Base-by-base conservation (phyloP, 2,113 vertebrate species). In the Forbesichthys papilliferus region DNA sequence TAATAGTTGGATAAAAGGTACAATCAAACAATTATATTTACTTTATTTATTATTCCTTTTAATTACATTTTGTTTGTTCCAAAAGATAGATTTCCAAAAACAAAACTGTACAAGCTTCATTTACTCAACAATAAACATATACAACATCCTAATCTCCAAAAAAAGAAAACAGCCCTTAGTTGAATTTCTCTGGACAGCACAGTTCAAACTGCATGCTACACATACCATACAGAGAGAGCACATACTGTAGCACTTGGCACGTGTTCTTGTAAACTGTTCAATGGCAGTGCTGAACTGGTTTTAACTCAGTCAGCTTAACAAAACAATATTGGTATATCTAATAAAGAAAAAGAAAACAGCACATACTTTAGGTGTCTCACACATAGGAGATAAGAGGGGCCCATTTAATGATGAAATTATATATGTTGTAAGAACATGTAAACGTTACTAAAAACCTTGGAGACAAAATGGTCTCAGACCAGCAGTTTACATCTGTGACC, bases 31-130 rank as follows among this genome's bases (percentile, higher is more conserved):
- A 46, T 42, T 48, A 8, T 49, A 48, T 11, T 18, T 64, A 1
- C 68, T 71, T 84, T 79, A 5, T 59, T 82, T n/a, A 79, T 58
- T 67, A 59, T 11, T 80, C 69, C 69, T 20, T 80, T 82, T 71
- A 70, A 48, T 33, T 55, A 47, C 20, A 77, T 68, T 0, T 61
- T 27, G 33, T 10, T n/a, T 12, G 6, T 53, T 62, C 11, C 13
- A 69, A n/a, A 58, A 66, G 51, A 64, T 16, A 36, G 68, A 57
- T 12, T 52, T 57, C 61, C 13, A 13, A 49, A 78, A 75, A 74
- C 6, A 42, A 3, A 0, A 2, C 59, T 1, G 18, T 77, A 79
- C 78, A 85, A 87, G 11, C 58, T 12, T 36, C 11, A 2, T 12
- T 53, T 8, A 54, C n/a, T 36, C 16, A 71, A 46, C 10, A 55